Evolutionary conservation across 35 echinoderm and acorn worm genomes (phyloP).

Genomic region (Heliocidaris erythrogramma): DNA sequence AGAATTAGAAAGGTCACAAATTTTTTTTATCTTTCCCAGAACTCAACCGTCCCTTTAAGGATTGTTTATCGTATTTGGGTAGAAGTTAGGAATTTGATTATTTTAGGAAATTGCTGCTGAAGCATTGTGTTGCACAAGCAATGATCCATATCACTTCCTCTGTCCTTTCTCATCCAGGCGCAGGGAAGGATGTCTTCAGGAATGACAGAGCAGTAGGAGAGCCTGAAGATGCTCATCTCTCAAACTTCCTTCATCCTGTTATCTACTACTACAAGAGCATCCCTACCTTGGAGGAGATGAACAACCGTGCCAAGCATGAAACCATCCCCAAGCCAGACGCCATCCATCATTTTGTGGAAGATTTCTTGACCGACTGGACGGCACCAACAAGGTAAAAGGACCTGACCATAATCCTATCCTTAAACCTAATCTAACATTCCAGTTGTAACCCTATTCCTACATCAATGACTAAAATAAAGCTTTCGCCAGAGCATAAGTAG

Average conservation of each 20-base stretch:
- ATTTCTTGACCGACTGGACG: constrained; percentile 93
- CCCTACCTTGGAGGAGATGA: constrained; percentile 87
- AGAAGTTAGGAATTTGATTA: too few species aligned
- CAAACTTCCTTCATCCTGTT: constrained; percentile 96
- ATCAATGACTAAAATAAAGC: too few species aligned
- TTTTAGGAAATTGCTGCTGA: too few species aligned
- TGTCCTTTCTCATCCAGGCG: constrained; percentile 52
- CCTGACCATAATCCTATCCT: not conserved
- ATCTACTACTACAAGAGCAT: constrained; percentile 82
- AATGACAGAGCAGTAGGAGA: constrained; percentile 72
- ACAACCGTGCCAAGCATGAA: constrained; percentile 29
- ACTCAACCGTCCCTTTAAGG: too few species aligned
- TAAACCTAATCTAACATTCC: not conserved
- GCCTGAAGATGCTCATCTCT: constrained; percentile 75
- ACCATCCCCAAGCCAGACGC: constrained; percentile 72
- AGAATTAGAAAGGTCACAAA: too few species aligned
- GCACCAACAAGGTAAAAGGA: constrained; percentile 83
- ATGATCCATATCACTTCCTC: not conserved
- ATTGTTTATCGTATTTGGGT: too few species aligned
- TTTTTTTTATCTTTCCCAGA: too few species aligned
- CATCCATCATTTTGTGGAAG: constrained; percentile 96
- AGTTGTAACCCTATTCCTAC: too few species aligned
- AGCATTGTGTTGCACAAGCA: too few species aligned
- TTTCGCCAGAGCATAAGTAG: too few species aligned
- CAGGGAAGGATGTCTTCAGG: constrained; percentile 84